Base-by-base conservation (phyloP, 2,113 vertebrate genomes). In the Eclectus roratus region DNA sequence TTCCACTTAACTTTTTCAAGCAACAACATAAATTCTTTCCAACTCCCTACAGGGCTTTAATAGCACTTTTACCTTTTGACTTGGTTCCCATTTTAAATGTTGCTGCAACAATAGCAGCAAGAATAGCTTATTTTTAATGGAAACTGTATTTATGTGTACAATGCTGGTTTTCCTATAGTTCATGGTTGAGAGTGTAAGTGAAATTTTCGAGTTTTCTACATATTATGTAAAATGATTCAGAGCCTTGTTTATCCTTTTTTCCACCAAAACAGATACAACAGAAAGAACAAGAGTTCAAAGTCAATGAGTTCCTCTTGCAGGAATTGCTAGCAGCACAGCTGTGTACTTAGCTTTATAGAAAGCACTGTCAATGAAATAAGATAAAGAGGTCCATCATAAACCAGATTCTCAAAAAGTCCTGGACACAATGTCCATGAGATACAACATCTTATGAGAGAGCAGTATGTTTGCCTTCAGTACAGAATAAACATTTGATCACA, bases 201-300 rank as follows among this genome's bases (percentile, higher is more conserved):
- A 80, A 49, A 70, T 78, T 43, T 91, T 95, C 46, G 69, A 43
- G 31, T 88, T 93, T 81, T 93, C 46, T 70, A 2, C 4, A 11
- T 52, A 56, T 68, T 68, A 29, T 61, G 18, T 63, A 77, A 85
- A 85, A 78, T 43, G 31, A 91, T 70, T 91, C 89, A 96, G 58
- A 88, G 60, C 11, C 49, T 85, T 87, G 73, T 89, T 91, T 91
- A 94, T 87, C 5, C 2, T 29, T 78, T 82, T 76, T 63, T 41
- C 78, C 50, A 63, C 55, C 5, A 14, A 89, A 91, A 85, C 23
- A 63, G 61, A 64, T 79, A 71, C 14, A 89, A 73, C 71, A 1
- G 41, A 53, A 88, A 73, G 85, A 74, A 78, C 71, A 78, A 88
- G 64, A 7, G 89, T 96, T 96, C 87, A 93, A 94, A 96, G 91